These are phyloP conservation scores for Xiphophorus birchmanni DNA, from an alignment of 2,797 vertebrate genomes.

Conservation along the genomic window DNA sequence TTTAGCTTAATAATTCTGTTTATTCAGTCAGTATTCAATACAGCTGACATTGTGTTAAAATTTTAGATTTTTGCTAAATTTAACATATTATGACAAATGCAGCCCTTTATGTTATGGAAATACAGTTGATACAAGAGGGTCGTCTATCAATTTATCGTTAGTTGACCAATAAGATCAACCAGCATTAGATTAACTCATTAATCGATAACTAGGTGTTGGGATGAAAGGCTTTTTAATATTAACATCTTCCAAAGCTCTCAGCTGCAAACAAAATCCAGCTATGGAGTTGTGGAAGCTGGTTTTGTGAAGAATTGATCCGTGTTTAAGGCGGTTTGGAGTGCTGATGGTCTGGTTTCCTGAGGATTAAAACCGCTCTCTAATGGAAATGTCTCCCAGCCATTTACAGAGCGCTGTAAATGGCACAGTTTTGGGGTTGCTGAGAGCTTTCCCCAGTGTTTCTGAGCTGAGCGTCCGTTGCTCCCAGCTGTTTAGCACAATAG, in stretches of 20 bases:
- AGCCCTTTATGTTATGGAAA: too few relatives aligned
- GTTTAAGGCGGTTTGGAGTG: conserved; percentile 71
- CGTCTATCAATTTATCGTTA: too few relatives aligned
- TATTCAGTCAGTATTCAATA: too few relatives aligned
- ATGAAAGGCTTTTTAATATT: conserved; percentile 62
- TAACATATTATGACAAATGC: too few relatives aligned
- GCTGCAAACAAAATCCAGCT: conserved; percentile 61
- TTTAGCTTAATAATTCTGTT: too few relatives aligned
- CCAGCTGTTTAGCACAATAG: conserved; percentile 67
- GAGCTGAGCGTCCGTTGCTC: conserved; percentile 54
- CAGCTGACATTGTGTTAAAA: too few relatives aligned
- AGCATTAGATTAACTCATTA: too few relatives aligned
- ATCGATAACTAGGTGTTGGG: conserved; percentile 47
- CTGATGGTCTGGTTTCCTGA: conserved; percentile 67
- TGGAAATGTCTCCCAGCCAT: conserved; percentile 74
- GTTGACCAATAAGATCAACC: too few relatives aligned
- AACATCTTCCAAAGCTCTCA: conserved; percentile 51
- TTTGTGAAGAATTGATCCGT: conserved; percentile 73
- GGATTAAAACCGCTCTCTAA: conserved; percentile 63
- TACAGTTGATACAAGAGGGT: too few relatives aligned
- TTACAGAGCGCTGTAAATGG: conserved; percentile 68
- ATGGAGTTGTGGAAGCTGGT: conserved; percentile 39
- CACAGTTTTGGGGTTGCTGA: conserved; percentile 40
- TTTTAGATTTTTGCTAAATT: too few relatives aligned
- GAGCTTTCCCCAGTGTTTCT: conserved; percentile 46